A percentile compares a stretch with the other conserved stretches of the same genome.
Evolutionary conservation across 2,113 vertebrate genomes (phyloP).

Genomic region (Lathamus discolor): DNA sequence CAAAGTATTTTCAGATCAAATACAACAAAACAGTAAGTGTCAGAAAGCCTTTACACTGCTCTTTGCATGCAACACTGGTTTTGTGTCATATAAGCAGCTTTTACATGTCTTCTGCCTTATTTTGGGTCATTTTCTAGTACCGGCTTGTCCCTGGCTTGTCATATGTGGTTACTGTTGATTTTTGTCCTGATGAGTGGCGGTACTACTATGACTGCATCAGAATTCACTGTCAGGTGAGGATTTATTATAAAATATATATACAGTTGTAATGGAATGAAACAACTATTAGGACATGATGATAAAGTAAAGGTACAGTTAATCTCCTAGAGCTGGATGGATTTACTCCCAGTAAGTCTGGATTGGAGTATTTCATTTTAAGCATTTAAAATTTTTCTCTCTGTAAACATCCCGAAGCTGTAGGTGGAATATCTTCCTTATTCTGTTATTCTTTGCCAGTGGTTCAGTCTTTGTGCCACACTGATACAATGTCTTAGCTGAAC

Average conservation of each 20-base stretch:
- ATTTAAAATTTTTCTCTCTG: neutral
- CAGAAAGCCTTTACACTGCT: neutral
- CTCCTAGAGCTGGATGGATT: neutral
- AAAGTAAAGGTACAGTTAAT: neutral
- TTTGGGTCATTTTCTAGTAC: conserved; percentile 72
- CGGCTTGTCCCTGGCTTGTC: conserved; percentile 88
- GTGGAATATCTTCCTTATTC: neutral
- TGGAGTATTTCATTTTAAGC: neutral
- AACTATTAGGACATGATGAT: neutral
- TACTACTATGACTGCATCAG: conserved; percentile 92
- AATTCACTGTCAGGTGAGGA: conserved; percentile 87
- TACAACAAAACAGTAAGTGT: conserved; percentile 86
- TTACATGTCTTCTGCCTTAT: neutral
- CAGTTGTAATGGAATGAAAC: neutral
- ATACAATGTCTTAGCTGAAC: neutral
- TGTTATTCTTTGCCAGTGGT: neutral
- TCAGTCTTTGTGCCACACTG: neutral
- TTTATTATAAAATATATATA: neutral
- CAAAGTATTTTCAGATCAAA: conserved; percentile 86
- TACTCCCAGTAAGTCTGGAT: neutral
- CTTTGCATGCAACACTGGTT: neutral
- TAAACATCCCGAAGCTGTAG: neutral
- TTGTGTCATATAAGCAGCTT: neutral
- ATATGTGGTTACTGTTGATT: conserved; percentile 78
- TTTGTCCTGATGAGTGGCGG: conserved; percentile 89